These are phyloP conservation scores for Melanotaenia maccullochi DNA, from an alignment of 2,797 vertebrate genomes.

Conservation along the genomic window DNA sequence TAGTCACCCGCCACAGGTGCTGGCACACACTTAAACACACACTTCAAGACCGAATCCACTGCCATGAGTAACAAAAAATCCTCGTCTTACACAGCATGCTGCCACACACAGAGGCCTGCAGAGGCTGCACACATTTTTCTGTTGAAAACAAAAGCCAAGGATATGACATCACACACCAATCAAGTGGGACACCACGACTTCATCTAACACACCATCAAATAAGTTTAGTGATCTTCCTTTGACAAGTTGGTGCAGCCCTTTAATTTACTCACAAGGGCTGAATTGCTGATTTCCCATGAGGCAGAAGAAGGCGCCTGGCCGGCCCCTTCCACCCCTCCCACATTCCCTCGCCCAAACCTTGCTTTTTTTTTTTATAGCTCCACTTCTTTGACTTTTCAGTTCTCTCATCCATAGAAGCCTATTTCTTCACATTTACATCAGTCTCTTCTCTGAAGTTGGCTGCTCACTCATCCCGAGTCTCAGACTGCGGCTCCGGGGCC, in stretches of 20 bases:
- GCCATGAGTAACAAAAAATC: neutral
- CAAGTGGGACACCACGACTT: conserved; percentile 52
- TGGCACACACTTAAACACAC: neutral
- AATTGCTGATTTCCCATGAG: conserved; percentile 56
- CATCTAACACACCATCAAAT: conserved; percentile 58
- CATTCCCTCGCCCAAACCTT: conserved; percentile 7
- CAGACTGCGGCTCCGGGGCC: conserved; percentile 46
- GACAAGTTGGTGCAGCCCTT: conserved; percentile 41
- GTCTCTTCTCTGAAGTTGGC: conserved; percentile 64
- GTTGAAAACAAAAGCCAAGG: conserved; percentile 32
- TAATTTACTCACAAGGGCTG: conserved; percentile 43
- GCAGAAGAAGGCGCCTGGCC: conserved; percentile 35
- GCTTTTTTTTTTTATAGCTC: conserved; percentile 44
- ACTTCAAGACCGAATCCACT: neutral
- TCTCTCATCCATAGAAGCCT: conserved; percentile 61
- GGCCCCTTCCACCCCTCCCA: conserved; percentile 9
- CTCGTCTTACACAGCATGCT: neutral
- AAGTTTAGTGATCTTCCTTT: conserved; percentile 62
- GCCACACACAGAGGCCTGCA: conserved; percentile 23
- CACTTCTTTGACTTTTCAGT: conserved; percentile 48
- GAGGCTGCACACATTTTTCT: conserved; percentile 12
- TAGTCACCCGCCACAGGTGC: conserved; percentile 5
- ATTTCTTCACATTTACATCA: conserved; percentile 80
- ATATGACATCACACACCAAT: conserved; percentile 26
- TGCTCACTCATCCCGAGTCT: conserved; percentile 66